Evolutionary conservation across 1,140 invertebrate species (phyloP).

Genomic region (Eurosta solidaginis): DNA sequence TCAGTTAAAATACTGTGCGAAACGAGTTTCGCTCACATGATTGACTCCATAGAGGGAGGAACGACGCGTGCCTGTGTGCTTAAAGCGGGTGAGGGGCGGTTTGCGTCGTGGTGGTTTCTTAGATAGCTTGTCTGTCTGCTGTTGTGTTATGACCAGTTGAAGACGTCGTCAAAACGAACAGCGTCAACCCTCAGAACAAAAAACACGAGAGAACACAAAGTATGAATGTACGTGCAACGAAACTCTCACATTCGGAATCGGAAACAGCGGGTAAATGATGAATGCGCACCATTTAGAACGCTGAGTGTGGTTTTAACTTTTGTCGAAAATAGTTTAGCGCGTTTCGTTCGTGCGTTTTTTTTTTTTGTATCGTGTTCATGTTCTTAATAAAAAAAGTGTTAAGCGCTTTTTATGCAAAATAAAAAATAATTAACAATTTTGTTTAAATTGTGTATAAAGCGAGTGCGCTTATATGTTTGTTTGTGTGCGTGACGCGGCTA

Average conservation of each 20-base stretch:
- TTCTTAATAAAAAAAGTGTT: constrained; percentile 10
- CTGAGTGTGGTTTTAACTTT: constrained; percentile 50
- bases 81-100: not conserved
- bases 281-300: constrained; percentile 40
- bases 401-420: constrained; percentile 13
- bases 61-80: not conserved
- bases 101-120: not conserved
- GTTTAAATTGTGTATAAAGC: not conserved
- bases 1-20: not conserved
- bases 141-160: constrained; percentile 18
- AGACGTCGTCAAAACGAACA: constrained; percentile 32
- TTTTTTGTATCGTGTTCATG: not conserved
- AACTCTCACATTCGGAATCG: constrained; percentile 25
- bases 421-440: not conserved
- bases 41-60: not conserved
- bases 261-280: constrained; percentile 38
- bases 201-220: constrained; percentile 4
- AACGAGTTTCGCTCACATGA: not conserved
- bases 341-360: constrained; percentile 38
- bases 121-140: not conserved
- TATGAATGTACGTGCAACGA: not conserved
- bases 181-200: constrained; percentile 35
- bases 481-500: not conserved
- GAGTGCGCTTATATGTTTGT: not conserved
- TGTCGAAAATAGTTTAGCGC: constrained; percentile 51